phyloP scores from a whole-genome alignment of 2,797 vertebrate genomes.

The Spatula versicolor region DNA sequence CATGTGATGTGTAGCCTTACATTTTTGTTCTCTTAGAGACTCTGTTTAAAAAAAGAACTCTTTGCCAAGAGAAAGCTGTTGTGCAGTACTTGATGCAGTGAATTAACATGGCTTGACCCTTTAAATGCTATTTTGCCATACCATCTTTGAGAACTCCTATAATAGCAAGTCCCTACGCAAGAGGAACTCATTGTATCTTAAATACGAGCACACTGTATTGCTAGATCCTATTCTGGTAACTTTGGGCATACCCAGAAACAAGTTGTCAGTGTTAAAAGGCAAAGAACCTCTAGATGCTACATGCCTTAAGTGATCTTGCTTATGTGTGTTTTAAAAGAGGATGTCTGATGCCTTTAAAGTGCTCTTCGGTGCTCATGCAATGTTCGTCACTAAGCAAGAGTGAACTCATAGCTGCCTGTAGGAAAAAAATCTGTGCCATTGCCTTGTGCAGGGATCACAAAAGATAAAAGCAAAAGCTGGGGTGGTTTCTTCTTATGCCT shows the following conservation, averaged over 20 bases:
- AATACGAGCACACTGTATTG: background rate
- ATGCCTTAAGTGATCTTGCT: background rate
- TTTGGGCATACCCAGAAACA: background rate
- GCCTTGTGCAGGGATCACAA: background rate
- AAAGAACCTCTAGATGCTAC: background rate
- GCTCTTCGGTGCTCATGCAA: accelerated
- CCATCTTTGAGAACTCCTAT: background rate
- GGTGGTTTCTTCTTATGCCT: accelerated
- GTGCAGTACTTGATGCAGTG: background rate
- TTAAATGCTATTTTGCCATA: background rate
- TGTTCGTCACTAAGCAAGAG: background rate
- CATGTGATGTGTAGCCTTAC: background rate
- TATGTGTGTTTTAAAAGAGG: background rate
- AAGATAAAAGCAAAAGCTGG: background rate
- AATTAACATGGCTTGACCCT: background rate
- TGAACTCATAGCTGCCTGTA: background rate
- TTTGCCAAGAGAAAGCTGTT: background rate
- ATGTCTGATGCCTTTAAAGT: background rate
- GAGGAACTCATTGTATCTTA: background rate
- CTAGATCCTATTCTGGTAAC: too few relatives aligned
- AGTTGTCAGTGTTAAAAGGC: background rate
- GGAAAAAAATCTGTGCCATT: background rate
- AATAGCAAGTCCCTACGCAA: accelerated
- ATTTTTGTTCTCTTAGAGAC: background rate
- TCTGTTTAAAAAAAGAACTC: background rate